phyloP scores from a whole-genome alignment of 2,888 invertebrate species.

The Drosophila nigricruria region DNA sequence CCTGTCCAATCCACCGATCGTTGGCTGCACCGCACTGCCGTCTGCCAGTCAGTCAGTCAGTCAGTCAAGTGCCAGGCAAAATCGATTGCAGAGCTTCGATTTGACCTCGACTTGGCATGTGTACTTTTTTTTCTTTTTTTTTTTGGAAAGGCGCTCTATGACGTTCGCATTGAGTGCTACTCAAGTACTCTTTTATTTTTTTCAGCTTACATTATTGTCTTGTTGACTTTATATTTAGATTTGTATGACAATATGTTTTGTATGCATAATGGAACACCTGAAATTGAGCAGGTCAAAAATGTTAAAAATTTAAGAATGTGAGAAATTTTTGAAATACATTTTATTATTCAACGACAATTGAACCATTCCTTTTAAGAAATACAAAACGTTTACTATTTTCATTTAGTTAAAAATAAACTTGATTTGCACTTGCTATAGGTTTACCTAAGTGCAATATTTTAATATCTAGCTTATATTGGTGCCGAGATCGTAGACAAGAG shows the following conservation, averaged over 20 bases:
- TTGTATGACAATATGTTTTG: constrained; percentile 10
- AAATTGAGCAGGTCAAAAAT: constrained; percentile 3
- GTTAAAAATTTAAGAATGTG: neutral
- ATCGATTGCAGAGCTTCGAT: constrained; percentile 69
- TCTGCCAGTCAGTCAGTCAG: constrained; percentile 57
- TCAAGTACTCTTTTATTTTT: constrained; percentile 49
- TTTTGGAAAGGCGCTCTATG: constrained; percentile 66
- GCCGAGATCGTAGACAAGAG: no score
- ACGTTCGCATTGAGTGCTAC: constrained; percentile 28
- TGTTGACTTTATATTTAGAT: constrained; percentile 38
- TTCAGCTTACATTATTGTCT: constrained; percentile 54
- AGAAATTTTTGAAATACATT: no score
- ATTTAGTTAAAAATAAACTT: no score
- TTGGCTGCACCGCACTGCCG: constrained; percentile 19
- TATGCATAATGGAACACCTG: constrained; percentile 8
- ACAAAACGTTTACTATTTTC: no score
- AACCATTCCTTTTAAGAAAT: no score
- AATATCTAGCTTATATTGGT: no score
- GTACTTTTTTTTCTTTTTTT: constrained; percentile 52
- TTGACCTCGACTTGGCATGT: constrained; percentile 68
- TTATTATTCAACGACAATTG: no score
- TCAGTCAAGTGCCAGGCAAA: constrained; percentile 64
- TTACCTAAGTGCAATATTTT: no score
- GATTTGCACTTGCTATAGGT: no score
- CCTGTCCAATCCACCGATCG: constrained; percentile 70